Base-by-base conservation (phyloP, 2,113 vertebrate species). In the Oryzias melastigma region DNA sequence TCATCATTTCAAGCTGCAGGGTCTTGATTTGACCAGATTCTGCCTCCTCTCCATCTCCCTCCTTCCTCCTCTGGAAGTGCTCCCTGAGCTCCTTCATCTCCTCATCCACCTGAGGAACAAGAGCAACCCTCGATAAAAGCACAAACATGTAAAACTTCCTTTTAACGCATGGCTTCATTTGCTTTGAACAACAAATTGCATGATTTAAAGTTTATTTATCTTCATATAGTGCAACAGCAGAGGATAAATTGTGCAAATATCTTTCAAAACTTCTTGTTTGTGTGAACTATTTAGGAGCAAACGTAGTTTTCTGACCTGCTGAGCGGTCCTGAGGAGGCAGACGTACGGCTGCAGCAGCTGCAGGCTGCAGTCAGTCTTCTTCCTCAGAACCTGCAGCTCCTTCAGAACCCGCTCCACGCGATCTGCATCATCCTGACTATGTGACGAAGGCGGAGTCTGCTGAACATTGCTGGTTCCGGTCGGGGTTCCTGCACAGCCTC, bases 321-420 rank as follows among this genome's bases (percentile, higher is more conserved):
- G 27, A 18, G 92, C 85, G 29, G 80, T 85, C 59, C 84, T 90
- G 2, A 95, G 81, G 88, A 97, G 96, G 13, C 81, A 19, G 60
- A 93, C 84, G 0, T 91, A 94, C 10, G 78, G 82, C 62, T 88
- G 79, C 43, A 96, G 70, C 59, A 92, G 82, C 77, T 90, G 91
- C 52, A 92, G 46, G 50, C 91, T 91, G 15, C 73, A 89, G 47
- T 52, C n/a, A 14, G 94, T 80, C 45, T 72, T 92, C 66, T 72
- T 88, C 54, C 84, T 83, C 41, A 93, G 65, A 53, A 53, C 77
- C 77, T 86, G 89, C 79, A 95, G 79, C 81, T 95, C 92, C 81
- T 90, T 85, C 64, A 82, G 75, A 50, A 95, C 70, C 72, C 88
- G 53, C 41, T 75, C 64, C 17, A 65, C 76, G 76, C 86, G 90